Conservation (phyloP, 2,113 vertebrate species). For the Malaclemys terrapin region DNA sequence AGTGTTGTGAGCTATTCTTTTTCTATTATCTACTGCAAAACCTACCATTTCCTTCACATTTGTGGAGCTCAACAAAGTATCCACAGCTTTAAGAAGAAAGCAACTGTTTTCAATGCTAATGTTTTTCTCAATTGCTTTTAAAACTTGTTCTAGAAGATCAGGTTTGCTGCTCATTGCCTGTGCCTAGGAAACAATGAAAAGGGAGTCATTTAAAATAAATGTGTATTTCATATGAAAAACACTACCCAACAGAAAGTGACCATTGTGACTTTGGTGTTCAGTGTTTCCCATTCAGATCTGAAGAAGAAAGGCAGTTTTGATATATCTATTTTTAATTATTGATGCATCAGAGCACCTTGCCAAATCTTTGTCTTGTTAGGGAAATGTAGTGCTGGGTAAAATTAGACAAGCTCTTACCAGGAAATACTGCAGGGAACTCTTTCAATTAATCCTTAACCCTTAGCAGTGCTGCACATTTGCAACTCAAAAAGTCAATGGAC, state of each 20-base stretch:
- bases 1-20: neutral
- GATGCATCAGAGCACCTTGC: neutral
- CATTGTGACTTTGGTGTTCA: neutral
- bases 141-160: conserved; percentile 89
- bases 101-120: conserved; percentile 92
- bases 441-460: neutral
- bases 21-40: neutral
- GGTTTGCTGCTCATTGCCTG: conserved; percentile 92
- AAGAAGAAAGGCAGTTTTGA: neutral
- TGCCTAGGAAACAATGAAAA: conserved; percentile 83
- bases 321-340: neutral
- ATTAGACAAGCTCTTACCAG: neutral
- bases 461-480: neutral
- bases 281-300: conserved; percentile 10
- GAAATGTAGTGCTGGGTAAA: neutral
- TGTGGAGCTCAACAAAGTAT: conserved; percentile 77
- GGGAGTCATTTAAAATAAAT: conserved; percentile 29
- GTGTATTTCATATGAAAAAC: neutral
- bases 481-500: neutral
- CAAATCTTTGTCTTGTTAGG: neutral
- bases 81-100: conserved; percentile 86
- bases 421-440: neutral
- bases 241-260: conserved; percentile 1
- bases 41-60: conserved; percentile 81
- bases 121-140: conserved; percentile 86